These are phyloP conservation scores for Chrysolina americana DNA, from an alignment of 2,888 invertebrate genomes.

Conservation along the genomic window DNA sequence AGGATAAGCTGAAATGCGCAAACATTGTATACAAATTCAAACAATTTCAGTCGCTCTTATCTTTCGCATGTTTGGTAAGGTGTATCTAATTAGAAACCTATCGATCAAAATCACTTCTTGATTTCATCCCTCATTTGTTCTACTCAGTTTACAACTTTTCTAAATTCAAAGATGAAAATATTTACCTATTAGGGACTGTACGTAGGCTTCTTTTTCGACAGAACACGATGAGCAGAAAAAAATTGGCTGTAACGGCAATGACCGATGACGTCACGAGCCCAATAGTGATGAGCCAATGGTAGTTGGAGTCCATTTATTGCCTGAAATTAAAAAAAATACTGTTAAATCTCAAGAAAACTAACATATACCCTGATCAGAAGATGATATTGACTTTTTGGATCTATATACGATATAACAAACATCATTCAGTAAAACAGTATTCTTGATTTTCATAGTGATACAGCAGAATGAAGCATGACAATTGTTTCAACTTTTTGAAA, in stretches of 20 bases:
- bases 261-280: constrained; percentile 66
- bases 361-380: no score
- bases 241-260: constrained; percentile 81
- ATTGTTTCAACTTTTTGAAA: no score
- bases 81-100: no score
- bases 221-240: constrained; percentile 82
- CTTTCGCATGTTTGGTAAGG: not conserved
- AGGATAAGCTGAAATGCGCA: not conserved
- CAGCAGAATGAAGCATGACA: no score
- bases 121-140: no score
- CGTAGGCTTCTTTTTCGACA: constrained; percentile 80
- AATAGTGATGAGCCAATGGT: constrained; percentile 66
- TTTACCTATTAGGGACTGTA: constrained; percentile 85
- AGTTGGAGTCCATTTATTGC: constrained; percentile 61
- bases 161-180: constrained; percentile 45
- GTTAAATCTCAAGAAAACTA: no score
- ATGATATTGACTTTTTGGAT: no score
- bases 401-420: no score
- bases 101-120: no score
- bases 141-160: no score
- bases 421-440: no score
- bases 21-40: not conserved
- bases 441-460: no score
- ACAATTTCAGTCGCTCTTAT: not conserved
- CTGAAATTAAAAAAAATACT: constrained; percentile 49